Evolutionary conservation across 92 coral and sea anemone species (phyloP).

Genomic region (Montipora capitata): DNA sequence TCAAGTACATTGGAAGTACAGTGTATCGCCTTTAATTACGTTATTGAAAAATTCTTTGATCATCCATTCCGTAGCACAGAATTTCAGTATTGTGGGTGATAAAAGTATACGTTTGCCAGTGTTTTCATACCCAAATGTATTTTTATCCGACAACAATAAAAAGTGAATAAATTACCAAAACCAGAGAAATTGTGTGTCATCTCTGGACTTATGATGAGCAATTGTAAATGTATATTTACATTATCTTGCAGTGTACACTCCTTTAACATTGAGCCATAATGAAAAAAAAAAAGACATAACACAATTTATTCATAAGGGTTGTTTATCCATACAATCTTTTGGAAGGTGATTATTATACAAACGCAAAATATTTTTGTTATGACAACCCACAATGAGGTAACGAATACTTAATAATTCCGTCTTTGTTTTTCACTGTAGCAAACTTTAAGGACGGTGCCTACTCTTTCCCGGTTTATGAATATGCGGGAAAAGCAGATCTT

Average conservation of each 20-base stretch:
- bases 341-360: not conserved
- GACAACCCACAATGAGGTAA: not conserved
- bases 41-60: no score
- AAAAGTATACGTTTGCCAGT: not conserved
- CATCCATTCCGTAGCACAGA: not conserved
- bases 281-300: not conserved
- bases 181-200: not conserved
- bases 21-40: no score
- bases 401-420: not conserved
- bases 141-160: not conserved
- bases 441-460: not conserved
- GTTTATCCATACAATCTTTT: not conserved
- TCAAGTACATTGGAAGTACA: no score
- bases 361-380: not conserved
- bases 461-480: no score
- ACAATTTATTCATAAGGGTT: not conserved
- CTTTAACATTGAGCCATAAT: not conserved
- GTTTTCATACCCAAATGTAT: not conserved
- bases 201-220: not conserved
- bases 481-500: no score
- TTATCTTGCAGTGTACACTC: not conserved
- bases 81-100: not conserved
- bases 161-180: not conserved
- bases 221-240: not conserved
- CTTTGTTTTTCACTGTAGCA: not conserved